Base-by-base conservation (phyloP, 2,797 vertebrate species). In the Enteromius mattozi region DNA sequence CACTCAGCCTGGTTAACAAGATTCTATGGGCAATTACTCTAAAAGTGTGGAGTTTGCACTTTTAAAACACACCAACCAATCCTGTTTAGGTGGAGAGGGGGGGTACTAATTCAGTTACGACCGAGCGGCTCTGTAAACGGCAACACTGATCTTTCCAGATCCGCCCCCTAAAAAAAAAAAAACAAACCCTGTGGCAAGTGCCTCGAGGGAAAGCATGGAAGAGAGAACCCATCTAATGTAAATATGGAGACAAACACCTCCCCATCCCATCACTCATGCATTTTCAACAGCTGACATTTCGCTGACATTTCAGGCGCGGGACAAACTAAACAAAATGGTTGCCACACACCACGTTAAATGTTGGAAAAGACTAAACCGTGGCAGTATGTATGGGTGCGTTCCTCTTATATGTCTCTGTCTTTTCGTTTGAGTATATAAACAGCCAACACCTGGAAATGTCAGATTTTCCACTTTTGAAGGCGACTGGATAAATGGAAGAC, bases 101-200 rank as follows among this genome's bases (percentile, higher is more conserved):
- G 90, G 91, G 90, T 81, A 56, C 86, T 93, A 94, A 95, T 94
- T 93, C 81, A 51, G 93, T 93, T 94, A 93, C 21, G 77, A 79
- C 59, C 14, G 85, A 88, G 78, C 88, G 88, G 79, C 89, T 89
- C 89, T 69, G 84, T 85, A 88, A 49, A 82, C 61, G 84, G 75
- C 81, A 78, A 71, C 76, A 65, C 54, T 94, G 93, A 93, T 93
- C 89, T 89, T 47, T 70, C 33, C 85, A 78, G 45, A 71, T 87
- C 35, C 68, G 17, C 81, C 88, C 80, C 33, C 35, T 69, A 69
- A 69, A 69, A 85, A 61, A 72, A 81, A 69, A 69, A 69, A 86
- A 56, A 72, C 80, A 79, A 74, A 30, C 2, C 61, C 72, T 27
- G 45, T 81, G 72, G 82, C 82, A 54, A 30, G 7, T 33, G 51